Evolutionary conservation across 53 echinoderm and acorn worm genomes (phyloP).

Genomic region (Pentamera pediparva): DNA sequence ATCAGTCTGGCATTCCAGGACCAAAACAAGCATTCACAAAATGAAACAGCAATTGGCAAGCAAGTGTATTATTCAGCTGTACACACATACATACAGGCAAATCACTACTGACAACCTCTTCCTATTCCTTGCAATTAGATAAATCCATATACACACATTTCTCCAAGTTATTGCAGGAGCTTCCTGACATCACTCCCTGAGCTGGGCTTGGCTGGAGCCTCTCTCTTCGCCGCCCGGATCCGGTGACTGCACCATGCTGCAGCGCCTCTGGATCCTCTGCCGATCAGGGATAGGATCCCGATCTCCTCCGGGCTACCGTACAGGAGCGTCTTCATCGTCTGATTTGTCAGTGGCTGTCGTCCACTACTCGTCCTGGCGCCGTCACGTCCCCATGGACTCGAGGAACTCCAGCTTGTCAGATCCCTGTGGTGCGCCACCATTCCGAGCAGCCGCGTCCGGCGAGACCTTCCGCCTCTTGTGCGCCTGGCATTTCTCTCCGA

Average conservation of each 20-base stretch:
- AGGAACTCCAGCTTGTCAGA: slow-evolving; percentile 19
- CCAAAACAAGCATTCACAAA: no score
- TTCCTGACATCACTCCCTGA: slow-evolving; percentile 7
- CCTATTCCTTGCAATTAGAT: no score
- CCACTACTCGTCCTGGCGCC: not conserved
- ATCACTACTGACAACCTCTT: no score
- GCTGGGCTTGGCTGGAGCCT: not conserved
- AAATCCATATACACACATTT: slow-evolving; percentile 13
- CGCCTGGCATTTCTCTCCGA: slow-evolving; percentile 2
- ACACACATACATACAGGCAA: no score
- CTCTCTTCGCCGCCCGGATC: not conserved
- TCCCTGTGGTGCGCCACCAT: no score
- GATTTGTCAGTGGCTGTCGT: not conserved
- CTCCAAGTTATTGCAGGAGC: slow-evolving; percentile 3
- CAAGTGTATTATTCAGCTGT: no score
- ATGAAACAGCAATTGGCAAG: no score
- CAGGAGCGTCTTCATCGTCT: not conserved
- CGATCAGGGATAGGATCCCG: not conserved
- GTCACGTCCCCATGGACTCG: slow-evolving; percentile 2
- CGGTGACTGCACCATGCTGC: not conserved
- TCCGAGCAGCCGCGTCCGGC: not conserved
- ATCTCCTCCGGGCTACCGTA: not conserved
- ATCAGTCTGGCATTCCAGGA: no score
- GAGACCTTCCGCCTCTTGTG: slow-evolving; percentile 7
- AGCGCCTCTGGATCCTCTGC: no score